phyloP scores from a whole-genome alignment of 2,888 invertebrate species.

The Bruchidius siliquastri region DNA sequence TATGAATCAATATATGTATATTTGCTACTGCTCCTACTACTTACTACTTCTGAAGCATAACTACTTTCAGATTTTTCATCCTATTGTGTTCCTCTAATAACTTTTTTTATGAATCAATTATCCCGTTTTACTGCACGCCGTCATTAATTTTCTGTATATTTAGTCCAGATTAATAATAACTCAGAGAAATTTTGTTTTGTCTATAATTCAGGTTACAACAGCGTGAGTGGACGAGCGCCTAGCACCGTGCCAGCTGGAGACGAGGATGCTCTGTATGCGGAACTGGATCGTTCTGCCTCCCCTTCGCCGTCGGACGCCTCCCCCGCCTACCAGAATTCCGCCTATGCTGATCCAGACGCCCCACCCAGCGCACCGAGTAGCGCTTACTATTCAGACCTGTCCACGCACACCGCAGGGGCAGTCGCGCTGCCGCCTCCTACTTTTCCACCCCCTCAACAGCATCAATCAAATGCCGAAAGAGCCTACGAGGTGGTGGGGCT shows the following conservation, averaged over 20 bases:
- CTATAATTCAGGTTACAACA: slow-evolving; percentile 45
- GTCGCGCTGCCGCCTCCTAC: slow-evolving; percentile 47
- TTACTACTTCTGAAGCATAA: too few species aligned
- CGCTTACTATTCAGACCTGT: slow-evolving; percentile 69
- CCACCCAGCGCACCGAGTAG: slow-evolving; percentile 67
- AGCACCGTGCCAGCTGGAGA: not conserved
- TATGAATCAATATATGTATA: too few species aligned
- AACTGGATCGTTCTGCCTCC: slow-evolving; percentile 57
- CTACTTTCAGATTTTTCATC: too few species aligned
- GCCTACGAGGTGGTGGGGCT: slow-evolving; percentile 52
- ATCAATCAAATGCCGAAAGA: slow-evolving; percentile 26
- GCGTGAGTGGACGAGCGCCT: slow-evolving; percentile 39
- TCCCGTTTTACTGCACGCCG: too few species aligned
- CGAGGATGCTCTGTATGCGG: slow-evolving; percentile 62
- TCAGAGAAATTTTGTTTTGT: not conserved
- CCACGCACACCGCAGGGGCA: slow-evolving; percentile 55
- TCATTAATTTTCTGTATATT: too few species aligned
- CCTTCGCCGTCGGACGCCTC: slow-evolving; percentile 36
- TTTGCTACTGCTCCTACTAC: too few species aligned
- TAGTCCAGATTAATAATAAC: too few species aligned
- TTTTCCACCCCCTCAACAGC: slow-evolving; percentile 22
- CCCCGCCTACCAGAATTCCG: slow-evolving; percentile 69
- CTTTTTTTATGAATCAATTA: too few species aligned
- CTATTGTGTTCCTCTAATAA: too few species aligned
- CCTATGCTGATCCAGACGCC: slow-evolving; percentile 57